These are phyloP conservation scores for Polietes domitor DNA, from an alignment of 2,888 invertebrate genomes.

Conservation along the genomic window DNA sequence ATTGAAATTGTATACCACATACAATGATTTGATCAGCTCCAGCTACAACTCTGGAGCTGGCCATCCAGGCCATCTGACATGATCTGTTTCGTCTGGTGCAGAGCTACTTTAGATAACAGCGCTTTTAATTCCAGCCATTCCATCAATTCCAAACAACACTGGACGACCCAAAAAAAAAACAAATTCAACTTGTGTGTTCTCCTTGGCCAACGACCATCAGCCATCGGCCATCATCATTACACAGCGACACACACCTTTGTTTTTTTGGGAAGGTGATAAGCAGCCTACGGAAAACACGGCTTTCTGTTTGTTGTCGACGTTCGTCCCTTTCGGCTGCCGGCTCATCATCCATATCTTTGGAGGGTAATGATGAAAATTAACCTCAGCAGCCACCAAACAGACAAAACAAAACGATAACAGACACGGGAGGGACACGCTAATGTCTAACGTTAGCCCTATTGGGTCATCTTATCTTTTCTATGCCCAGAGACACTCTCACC, in stretches of 20 bases:
- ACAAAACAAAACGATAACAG: slow-evolving; percentile 60
- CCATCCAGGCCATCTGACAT: background rate
- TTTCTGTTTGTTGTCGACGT: background rate
- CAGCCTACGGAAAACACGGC: background rate
- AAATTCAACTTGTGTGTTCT: slow-evolving; percentile 42
- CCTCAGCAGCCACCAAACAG: slow-evolving; percentile 53
- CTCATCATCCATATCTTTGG: background rate
- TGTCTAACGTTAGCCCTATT: background rate
- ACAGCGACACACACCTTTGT: slow-evolving; percentile 16
- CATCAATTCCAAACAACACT: background rate
- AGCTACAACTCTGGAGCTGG: no score
- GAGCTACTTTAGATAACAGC: slow-evolving; percentile 29
- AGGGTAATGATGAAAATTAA: slow-evolving; percentile 45
- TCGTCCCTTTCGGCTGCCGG: background rate
- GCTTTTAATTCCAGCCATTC: slow-evolving; percentile 31
- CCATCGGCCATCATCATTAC: slow-evolving; percentile 6
- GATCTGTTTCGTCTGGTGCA: background rate
- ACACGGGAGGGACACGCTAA: background rate
- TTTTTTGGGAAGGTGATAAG: slow-evolving; percentile 30
- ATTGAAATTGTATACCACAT: slow-evolving; percentile 28
- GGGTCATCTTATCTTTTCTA: background rate
- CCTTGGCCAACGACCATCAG: background rate
- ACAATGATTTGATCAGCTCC: background rate
- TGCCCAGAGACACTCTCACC: background rate
- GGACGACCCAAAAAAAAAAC: no score